Evolutionary conservation across 2,888 invertebrate genomes (phyloP), one percentile per base, ranked within the genome.

Genomic region (Mythimna pallens): DNA sequence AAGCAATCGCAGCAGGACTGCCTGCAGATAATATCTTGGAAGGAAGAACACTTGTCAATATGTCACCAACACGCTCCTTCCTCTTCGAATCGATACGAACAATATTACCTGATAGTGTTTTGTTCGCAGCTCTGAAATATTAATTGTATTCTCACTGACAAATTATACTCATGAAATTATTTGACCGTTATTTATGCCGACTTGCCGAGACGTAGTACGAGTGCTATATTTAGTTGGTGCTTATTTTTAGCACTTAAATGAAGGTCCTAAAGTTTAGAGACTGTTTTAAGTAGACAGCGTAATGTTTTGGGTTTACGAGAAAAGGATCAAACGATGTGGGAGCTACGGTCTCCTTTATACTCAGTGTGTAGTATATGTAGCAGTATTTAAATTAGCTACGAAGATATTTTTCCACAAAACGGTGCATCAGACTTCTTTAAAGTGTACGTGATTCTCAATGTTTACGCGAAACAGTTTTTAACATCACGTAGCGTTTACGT

Each of bases 1-100:
- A 85, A 70, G 79, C 73, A 66, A 80, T 86, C 85, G 70, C 85
- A 86, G 84, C 86, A 84, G 86, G 85, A 52, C 72, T 72, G 34
- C 72, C 75, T 85, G 80, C 80, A 82, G 76, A 80, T 78, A 76
- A 76, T 82, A 82, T 81, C 84, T 83, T 78, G 22, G 65, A 76
- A 81, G 80, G 76, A 84, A 74, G 79, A 71, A 78, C 83, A 81
- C 82, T 86, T 86, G 86, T 86, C 86, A 86, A 86, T 84, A 69
- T 86, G 86, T 86, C 87, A 86, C 22, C 55, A 62, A 65, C 85
- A 86, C 63, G 67, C 65, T 57, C 71, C 68, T 78, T 47, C 65
- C 30, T 55, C 66, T 77, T 72, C 73, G 50, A 82, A 71, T 81
- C 82, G 78, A 82, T 78, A 65, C 62, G 66, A 63, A 63, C 75